phyloP scores from a whole-genome alignment of 2,888 invertebrate genomes.

The Herminia tarsipennalis region DNA sequence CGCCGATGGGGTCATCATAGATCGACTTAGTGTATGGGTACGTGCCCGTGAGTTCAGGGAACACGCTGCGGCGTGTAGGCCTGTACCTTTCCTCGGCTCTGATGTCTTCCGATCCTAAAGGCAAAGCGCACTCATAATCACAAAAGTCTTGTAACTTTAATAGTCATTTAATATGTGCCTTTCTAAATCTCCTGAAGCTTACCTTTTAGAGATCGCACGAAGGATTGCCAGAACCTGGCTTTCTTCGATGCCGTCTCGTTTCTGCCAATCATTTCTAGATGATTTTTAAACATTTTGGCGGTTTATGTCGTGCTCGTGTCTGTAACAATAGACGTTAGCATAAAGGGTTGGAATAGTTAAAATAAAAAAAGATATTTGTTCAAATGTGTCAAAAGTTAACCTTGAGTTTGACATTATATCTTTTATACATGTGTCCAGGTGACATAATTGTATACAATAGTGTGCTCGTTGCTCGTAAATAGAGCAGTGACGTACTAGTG shows the following conservation, averaged over 20 bases:
- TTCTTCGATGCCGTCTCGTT: slow-evolving; percentile 96
- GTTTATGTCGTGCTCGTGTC: slow-evolving; percentile 92
- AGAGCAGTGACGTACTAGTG: slow-evolving; percentile 79
- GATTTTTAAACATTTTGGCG: slow-evolving; percentile 95
- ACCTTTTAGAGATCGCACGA: slow-evolving; percentile 97
- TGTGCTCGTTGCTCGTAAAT: slow-evolving; percentile 72
- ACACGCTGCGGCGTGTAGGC: slow-evolving; percentile 89
- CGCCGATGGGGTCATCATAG: slow-evolving; percentile 93
- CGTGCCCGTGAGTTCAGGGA: slow-evolving; percentile 89
- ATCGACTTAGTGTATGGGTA: slow-evolving; percentile 94
- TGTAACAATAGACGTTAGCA: no score
- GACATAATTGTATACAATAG: slow-evolving; percentile 78
- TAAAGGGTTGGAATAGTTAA: no score
- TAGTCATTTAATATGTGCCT: no score
- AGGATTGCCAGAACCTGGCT: slow-evolving; percentile 97
- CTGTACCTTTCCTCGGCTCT: slow-evolving; percentile 94
- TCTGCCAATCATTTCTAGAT: slow-evolving; percentile 97
- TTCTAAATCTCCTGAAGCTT: no score
- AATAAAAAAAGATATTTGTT: no score
- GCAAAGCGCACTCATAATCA: neutral
- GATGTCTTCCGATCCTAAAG: slow-evolving; percentile 94
- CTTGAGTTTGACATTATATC: slow-evolving; percentile 56
- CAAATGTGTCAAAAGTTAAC: slow-evolving; percentile 54
- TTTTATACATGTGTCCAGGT: slow-evolving; percentile 65
- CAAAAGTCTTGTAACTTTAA: no score